Base-by-base conservation (phyloP, 2,888 invertebrate species). In the Copidosoma aretas region DNA sequence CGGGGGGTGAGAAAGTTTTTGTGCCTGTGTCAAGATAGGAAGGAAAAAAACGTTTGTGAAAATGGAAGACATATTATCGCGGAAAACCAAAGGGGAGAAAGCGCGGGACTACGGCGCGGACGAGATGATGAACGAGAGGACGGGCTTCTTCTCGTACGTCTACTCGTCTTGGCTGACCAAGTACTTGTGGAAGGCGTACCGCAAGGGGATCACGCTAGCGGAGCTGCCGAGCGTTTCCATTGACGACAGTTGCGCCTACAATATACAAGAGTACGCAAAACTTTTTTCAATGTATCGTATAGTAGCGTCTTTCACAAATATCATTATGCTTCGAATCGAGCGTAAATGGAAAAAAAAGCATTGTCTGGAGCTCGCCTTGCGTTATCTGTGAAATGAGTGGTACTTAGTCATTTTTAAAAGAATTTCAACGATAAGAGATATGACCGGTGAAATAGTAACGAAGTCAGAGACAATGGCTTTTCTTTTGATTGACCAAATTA, bases 91-190 rank as follows among this genome's bases (percentile, higher is more conserved):
- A 12, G 14, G 3, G 43, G 43, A 46, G 17, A 46, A 46, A 46
- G 12, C 17, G 43, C 43, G 43, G 8, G 17, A 46, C 3, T 17
- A 14, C 73, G 80, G 81, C 17, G 71, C 77, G 3, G 78, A 77
- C 64, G 77, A 77, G 66, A 77, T 70, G 60, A 83, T 84, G 78
- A 85, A 85, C 0, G 86, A 87, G 60, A 78, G 77, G 63, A 84
- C 85, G 10, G 86, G 86, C 10, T 83, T 86, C 73, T 82, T 86
- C 73, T 86, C 86, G 4, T 85, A 84, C 71, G 79, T 86, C 52
- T 86, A 85, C 19, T 86, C 85, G 72, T 82, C 86, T 25, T 88
- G 88, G 88, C 79, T 87, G 74, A 85, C 86, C 0, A 79, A 79
- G 8, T 84, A 86, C 62, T 84, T 88, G 81, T 86, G 84, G 84